Base-by-base conservation (phyloP, 2,888 invertebrate species). In the Balanococcus diminutus region DNA sequence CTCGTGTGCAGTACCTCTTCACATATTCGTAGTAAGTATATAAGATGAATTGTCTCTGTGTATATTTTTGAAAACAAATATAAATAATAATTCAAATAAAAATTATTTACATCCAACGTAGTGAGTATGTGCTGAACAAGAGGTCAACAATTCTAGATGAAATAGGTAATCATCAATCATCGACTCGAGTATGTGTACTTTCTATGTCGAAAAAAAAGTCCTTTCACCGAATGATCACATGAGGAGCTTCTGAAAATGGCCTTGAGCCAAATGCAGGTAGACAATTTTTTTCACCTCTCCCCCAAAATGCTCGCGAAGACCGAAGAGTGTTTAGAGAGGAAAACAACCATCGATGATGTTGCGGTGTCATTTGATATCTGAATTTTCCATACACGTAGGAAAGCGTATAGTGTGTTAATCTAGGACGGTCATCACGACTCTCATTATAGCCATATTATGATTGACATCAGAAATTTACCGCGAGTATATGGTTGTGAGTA, bases 401-500 rank as follows among this genome's bases (percentile, higher is more conserved):
- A 67, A 67, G 61, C 28, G 61, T 67, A 28, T 67, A 67, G 61
- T 67, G 61, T 67, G 61, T 67, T 67, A 67, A 67, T 67, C 61
- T 67, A 67, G 28, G 61, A 28, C 61, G 61, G 25, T 67, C 28
- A 67, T 67, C 61, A 67, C 28, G 61, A 22, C 28, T 25, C 61
- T 67, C 61, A 67, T 67, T 67, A 67, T 67, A 28, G 61, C n/a
- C 51, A 28, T 28, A 67, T 67, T 67, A 67, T 67, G 61, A 67
- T 67, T 67, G 61, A 67, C 61, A 67, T 67, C 61, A n/a, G 51
- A 67, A 67, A 67, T 67, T 28, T 67, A 67, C 28, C 61, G 11
- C 61, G 28, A 67, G 61, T 67, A 19, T 51, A 51, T 42, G 51
- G 51, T 51, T 51, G 19, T 19, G 51, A 51, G 9, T 67, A 11